Evolutionary conservation across 30 jellyfish, hydroid and myxozoan species (phyloP).

Genomic region (Cassiopea xamachana): DNA sequence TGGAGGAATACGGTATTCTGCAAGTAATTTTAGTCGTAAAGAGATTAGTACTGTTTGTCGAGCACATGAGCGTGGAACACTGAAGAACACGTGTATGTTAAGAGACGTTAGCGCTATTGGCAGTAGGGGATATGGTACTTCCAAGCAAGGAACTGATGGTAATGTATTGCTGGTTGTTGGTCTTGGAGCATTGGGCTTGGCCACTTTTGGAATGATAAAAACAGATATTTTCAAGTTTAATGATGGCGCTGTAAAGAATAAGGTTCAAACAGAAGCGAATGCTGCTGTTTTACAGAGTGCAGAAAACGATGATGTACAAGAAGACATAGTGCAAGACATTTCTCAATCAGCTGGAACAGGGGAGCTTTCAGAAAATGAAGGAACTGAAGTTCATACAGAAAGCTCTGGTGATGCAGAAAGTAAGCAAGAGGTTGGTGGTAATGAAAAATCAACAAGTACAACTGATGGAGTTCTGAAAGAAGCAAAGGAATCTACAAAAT

Average conservation of each 20-base stretch:
- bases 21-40: slow-evolving; percentile 19
- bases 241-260: not conserved
- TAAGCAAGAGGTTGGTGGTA: slow-evolving; percentile 1
- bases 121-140: slow-evolving; percentile 15
- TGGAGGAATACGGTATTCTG: slow-evolving; percentile 30
- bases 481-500: not conserved
- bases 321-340: not conserved
- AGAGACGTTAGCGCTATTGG: not conserved
- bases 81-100: not conserved
- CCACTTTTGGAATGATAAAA: slow-evolving; percentile 31
- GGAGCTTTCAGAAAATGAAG: not conserved
- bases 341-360: not conserved
- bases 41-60: not conserved
- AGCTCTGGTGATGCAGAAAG: not conserved
- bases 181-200: slow-evolving; percentile 70
- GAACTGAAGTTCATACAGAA: too few species aligned
- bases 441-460: not conserved
- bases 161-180: slow-evolving; percentile 50
- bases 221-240: slow-evolving; percentile 4
- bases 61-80: not conserved
- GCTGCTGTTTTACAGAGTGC: not conserved
- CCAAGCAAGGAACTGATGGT: slow-evolving; percentile 27
- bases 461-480: not conserved
- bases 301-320: not conserved
- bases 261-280: not conserved